These are phyloP conservation scores for Lagria hirta DNA, from an alignment of 2,888 invertebrate species.

Conservation along the genomic window DNA sequence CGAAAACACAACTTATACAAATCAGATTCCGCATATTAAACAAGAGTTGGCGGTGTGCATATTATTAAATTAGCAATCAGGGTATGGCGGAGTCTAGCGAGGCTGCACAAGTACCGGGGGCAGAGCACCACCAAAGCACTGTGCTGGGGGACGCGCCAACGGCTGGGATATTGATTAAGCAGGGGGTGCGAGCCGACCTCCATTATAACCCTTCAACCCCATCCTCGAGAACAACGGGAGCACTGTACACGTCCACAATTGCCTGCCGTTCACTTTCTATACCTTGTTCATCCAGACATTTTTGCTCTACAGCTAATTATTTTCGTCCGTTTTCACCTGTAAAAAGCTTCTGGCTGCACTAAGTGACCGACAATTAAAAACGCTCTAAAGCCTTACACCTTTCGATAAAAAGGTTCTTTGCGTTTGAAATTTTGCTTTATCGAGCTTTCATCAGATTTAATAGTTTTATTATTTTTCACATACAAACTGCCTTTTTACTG, in stretches of 20 bases:
- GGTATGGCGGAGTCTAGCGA: slow-evolving; percentile 17
- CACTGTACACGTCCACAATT: slow-evolving; percentile 26
- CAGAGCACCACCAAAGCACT: slow-evolving; percentile 22
- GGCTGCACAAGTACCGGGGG: slow-evolving; percentile 22
- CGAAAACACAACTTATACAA: slow-evolving; percentile 55
- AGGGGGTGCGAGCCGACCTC: slow-evolving; percentile 36
- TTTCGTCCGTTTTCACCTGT: too few relatives aligned
- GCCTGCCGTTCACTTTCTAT: slow-evolving; percentile 14
- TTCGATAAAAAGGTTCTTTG: too few relatives aligned
- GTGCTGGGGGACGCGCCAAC: slow-evolving; percentile 20
- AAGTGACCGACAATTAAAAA: too few relatives aligned
- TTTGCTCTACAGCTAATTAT: background rate
- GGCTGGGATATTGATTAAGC: slow-evolving; percentile 42
- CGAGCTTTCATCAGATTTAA: too few relatives aligned
- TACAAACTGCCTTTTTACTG: too few relatives aligned
- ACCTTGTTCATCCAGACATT: background rate
- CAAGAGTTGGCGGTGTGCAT: slow-evolving; percentile 53
- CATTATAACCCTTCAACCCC: slow-evolving; percentile 40
- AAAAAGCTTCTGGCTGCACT: too few relatives aligned
- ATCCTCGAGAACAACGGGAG: slow-evolving; percentile 37
- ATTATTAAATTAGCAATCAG: slow-evolving; percentile 55
- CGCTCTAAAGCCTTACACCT: too few relatives aligned
- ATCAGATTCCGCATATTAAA: slow-evolving; percentile 57
- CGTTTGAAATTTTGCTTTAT: too few relatives aligned
- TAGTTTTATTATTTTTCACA: too few relatives aligned